phyloP scores from a whole-genome alignment of 1,140 invertebrate species.

The Heterodera schachtii region DNA sequence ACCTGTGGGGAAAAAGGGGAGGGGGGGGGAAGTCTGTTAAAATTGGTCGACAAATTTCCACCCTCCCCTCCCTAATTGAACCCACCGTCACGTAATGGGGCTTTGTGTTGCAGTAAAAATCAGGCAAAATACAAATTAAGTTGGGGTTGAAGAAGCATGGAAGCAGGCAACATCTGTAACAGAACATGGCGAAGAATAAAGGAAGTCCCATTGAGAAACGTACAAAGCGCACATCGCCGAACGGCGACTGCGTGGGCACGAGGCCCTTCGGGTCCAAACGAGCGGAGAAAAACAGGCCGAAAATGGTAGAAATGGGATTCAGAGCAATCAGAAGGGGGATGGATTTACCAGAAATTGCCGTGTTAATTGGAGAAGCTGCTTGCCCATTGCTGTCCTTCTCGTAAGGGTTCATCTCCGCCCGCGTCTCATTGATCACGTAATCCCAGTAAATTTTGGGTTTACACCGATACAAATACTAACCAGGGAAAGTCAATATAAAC shows the following conservation, averaged over 20 bases:
- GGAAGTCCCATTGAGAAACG: not conserved
- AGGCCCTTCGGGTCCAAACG: constrained; percentile 39
- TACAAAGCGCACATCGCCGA: constrained; percentile 52
- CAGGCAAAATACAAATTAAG: constrained; percentile 48
- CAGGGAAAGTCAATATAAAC: not conserved
- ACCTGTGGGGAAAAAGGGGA: not conserved
- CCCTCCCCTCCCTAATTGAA: too few relatives aligned
- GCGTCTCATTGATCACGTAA: constrained; percentile 46
- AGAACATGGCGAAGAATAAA: not conserved
- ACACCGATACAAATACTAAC: constrained; percentile 54
- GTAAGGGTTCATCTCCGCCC: constrained; percentile 58
- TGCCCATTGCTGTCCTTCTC: constrained; percentile 64
- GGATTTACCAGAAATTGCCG: constrained; percentile 49
- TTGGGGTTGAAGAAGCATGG: constrained; percentile 27
- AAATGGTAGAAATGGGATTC: constrained; percentile 17
- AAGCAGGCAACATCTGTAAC: constrained; percentile 31
- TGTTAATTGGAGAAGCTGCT: constrained; percentile 57
- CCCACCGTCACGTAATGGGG: constrained; percentile 51
- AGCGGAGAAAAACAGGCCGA: constrained; percentile 42
- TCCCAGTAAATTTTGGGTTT: constrained; percentile 63
- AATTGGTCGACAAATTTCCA: constrained; percentile 8
- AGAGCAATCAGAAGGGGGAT: constrained; percentile 27
- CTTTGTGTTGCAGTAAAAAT: constrained; percentile 54
- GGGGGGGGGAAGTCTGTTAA: not conserved
- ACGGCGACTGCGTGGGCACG: constrained; percentile 40